These are phyloP conservation scores for Helicoverpa assulta DNA, from an alignment of 2,888 invertebrate genomes.

Conservation along the genomic window DNA sequence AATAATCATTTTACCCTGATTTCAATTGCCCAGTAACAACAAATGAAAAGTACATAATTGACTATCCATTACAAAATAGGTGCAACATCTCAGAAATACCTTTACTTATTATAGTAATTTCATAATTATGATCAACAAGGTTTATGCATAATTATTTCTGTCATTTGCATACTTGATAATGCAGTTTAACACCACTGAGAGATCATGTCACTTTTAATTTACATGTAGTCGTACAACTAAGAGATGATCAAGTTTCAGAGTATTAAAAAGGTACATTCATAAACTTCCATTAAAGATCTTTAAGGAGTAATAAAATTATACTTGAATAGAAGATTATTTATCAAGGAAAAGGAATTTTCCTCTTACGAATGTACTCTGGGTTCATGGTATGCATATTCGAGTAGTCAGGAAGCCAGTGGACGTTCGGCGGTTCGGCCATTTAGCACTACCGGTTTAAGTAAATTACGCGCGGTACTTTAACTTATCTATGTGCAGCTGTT, in stretches of 20 bases:
- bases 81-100: neutral
- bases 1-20: neutral
- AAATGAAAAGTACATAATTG: neutral
- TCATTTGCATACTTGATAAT: slow-evolving; percentile 42
- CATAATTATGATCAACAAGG: slow-evolving; percentile 12
- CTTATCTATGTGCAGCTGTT: slow-evolving; percentile 67
- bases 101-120: neutral
- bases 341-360: slow-evolving; percentile 50
- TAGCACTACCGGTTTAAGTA: slow-evolving; percentile 58
- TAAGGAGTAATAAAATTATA: slow-evolving; percentile 3
- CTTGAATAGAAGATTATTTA: slow-evolving; percentile 6
- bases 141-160: slow-evolving; percentile 33
- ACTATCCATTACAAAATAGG: slow-evolving; percentile 5
- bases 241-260: slow-evolving; percentile 31
- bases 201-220: slow-evolving; percentile 42
- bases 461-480: slow-evolving; percentile 58
- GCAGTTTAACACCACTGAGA: slow-evolving; percentile 20
- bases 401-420: slow-evolving; percentile 58
- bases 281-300: slow-evolving; percentile 16
- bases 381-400: slow-evolving; percentile 49
- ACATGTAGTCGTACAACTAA: slow-evolving; percentile 3
- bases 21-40: neutral
- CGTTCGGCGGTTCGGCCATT: slow-evolving; percentile 39
- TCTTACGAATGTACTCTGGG: slow-evolving; percentile 20
- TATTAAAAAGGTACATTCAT: slow-evolving; percentile 1